Percentiles rank a stretch among this genome's conserved stretches.
Conservation (phyloP, 1,140 invertebrate genomes). For the Eubasilissa regina region DNA sequence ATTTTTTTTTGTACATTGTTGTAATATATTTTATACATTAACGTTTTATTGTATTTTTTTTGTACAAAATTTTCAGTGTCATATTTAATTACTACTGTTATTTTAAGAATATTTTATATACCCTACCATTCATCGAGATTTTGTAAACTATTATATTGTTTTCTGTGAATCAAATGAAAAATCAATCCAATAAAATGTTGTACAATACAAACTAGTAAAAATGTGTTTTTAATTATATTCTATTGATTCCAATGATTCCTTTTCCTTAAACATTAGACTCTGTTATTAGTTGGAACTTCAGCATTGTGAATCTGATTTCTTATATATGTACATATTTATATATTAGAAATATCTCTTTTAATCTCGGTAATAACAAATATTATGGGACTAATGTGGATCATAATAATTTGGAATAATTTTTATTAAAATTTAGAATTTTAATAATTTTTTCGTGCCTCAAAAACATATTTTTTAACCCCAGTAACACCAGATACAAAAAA, state of each 20-base stretch:
- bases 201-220: slow-evolving; percentile 31
- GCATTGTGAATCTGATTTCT: too few species aligned
- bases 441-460: too few species aligned
- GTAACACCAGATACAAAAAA: too few species aligned
- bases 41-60: slow-evolving; percentile 33
- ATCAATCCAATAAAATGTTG: slow-evolving; percentile 31
- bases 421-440: too few species aligned
- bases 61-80: slow-evolving; percentile 46
- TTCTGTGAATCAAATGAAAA: slow-evolving; percentile 15
- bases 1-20: slow-evolving; percentile 47
- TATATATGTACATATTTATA: too few species aligned
- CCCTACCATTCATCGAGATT: slow-evolving; percentile 7
- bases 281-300: too few species aligned
- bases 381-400: too few species aligned
- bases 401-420: too few species aligned
- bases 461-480: too few species aligned
- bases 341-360: too few species aligned
- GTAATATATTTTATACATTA: slow-evolving; percentile 47
- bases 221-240: background rate
- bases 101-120: slow-evolving; percentile 34
- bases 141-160: slow-evolving; percentile 32
- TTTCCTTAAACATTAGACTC: background rate
- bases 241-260: background rate
- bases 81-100: slow-evolving; percentile 42
- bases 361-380: too few species aligned